These are phyloP conservation scores for Moxostoma hubbsi DNA, from an alignment of 2,797 vertebrate genomes.

Conservation along the genomic window DNA sequence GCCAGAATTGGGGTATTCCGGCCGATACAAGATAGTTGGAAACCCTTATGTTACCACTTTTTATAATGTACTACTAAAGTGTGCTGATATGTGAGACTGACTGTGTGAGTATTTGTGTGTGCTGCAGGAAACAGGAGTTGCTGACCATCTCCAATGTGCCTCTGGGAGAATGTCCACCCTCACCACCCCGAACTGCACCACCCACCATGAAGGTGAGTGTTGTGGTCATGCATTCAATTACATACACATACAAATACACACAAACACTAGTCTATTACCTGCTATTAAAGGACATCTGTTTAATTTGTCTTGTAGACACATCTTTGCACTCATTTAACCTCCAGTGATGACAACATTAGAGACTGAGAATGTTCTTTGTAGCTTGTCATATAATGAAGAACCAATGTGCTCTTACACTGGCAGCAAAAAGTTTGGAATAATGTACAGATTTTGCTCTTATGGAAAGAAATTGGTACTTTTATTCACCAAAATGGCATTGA, in stretches of 20 bases:
- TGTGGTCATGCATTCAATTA: neutral
- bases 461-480: too few relatives aligned
- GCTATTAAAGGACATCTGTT: neutral
- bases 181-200: slow-evolving; percentile 90
- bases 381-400: neutral
- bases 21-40: too few relatives aligned
- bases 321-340: neutral
- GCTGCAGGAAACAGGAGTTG: slow-evolving; percentile 92
- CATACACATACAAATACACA: neutral
- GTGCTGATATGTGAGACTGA: slow-evolving; percentile 12
- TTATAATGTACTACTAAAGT: too few relatives aligned
- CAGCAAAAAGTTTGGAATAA: too few relatives aligned
- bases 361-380: slow-evolving; percentile 24
- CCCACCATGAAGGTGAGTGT: slow-evolving; percentile 92
- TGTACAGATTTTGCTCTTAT: too few relatives aligned
- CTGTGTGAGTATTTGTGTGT: slow-evolving; percentile 53
- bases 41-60: too few relatives aligned
- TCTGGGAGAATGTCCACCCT: slow-evolving; percentile 88
- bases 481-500: too few relatives aligned
- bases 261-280: neutral
- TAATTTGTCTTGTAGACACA: neutral
- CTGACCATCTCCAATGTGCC: slow-evolving; percentile 85
- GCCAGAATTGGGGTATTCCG: too few relatives aligned
- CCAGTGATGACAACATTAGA: neutral
- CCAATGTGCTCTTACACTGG: neutral